Conservation (phyloP, 1,140 invertebrate genomes). For the Tetranychus urticae region DNA sequence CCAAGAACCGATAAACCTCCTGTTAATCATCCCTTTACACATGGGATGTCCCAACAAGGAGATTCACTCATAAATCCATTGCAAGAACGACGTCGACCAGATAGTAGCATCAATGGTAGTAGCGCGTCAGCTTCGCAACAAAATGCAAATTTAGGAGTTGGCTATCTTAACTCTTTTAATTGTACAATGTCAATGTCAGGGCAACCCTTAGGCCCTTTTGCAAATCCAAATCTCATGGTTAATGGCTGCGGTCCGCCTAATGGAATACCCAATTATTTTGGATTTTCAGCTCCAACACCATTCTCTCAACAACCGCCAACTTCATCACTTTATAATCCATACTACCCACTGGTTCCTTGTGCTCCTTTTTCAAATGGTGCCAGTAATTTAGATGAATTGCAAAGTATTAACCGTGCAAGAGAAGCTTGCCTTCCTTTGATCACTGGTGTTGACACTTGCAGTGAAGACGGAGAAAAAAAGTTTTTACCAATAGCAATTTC, state of each 20-base stretch:
- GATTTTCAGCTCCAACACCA: neutral
- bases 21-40: neutral
- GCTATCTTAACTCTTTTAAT: neutral
- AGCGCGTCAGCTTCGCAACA: neutral
- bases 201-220: neutral
- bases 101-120: neutral
- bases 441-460: neutral
- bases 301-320: neutral
- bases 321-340: neutral
- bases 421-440: neutral
- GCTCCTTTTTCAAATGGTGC: neutral
- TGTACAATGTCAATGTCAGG: neutral
- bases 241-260: neutral
- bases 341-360: neutral
- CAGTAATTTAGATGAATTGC: neutral
- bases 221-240: neutral
- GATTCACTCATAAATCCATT: slow-evolving; percentile 2
- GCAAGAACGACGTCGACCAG: slow-evolving; percentile 2
- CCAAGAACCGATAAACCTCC: neutral
- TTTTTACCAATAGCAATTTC: neutral
- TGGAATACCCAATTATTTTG: neutral
- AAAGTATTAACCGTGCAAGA: neutral
- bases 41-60: slow-evolving; percentile 7
- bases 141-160: neutral
- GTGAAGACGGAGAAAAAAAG: neutral